Evolutionary conservation across 1,140 invertebrate genomes (phyloP).

Genomic region (Procambarus virginalis): DNA sequence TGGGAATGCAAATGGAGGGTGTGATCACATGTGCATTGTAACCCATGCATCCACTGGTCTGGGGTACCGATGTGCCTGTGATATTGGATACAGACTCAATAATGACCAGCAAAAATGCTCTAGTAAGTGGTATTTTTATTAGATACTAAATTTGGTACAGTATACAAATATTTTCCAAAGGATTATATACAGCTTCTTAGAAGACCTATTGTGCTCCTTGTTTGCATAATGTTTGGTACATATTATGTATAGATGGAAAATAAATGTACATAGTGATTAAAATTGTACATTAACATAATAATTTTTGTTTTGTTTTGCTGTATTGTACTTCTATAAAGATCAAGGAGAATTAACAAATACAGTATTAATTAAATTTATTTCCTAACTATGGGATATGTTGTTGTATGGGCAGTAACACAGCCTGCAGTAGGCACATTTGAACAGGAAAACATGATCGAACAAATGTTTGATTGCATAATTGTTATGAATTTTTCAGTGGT

Average conservation of each 20-base stretch:
- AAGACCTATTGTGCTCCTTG: too few species aligned
- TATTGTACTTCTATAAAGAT: too few species aligned
- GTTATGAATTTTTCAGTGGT: slow-evolving; percentile 75
- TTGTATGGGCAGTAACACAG: not conserved
- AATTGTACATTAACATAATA: too few species aligned
- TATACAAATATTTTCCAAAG: too few species aligned
- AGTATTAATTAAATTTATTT: not conserved
- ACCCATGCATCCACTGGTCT: slow-evolving; percentile 86
- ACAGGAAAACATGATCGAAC: not conserved
- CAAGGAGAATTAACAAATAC: too few species aligned
- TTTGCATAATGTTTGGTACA: too few species aligned
- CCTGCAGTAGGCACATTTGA: not conserved
- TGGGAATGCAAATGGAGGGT: slow-evolving; percentile 90
- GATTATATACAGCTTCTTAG: too few species aligned
- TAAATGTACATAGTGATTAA: too few species aligned
- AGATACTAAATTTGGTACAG: too few species aligned
- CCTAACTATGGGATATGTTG: not conserved
- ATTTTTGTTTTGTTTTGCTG: too few species aligned
- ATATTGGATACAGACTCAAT: slow-evolving; percentile 88
- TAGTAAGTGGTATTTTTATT: slow-evolving; percentile 74
- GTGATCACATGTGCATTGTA: slow-evolving; percentile 96
- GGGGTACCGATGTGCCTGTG: slow-evolving; percentile 94
- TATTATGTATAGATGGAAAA: too few species aligned
- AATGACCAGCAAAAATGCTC: slow-evolving; percentile 88
- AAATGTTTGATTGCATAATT: not conserved